Evolutionary conservation across 2,797 vertebrate species (phyloP), one percentile per base, ranked within the genome.

Genomic region (Philypnodon macrostomus): DNA sequence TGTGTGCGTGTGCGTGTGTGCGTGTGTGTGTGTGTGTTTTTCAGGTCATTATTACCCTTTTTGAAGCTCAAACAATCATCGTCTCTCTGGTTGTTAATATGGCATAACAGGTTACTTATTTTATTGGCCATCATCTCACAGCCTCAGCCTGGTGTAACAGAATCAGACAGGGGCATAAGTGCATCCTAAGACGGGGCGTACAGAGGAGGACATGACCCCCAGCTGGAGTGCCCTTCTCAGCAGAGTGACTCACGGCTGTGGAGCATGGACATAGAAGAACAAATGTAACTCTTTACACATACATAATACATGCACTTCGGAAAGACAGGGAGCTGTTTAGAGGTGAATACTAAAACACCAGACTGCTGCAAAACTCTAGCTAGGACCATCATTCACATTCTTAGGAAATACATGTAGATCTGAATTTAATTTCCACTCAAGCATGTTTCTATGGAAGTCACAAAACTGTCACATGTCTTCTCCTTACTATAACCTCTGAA

Each of bases 51-150:
- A n/a, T n/a, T n/a, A n/a, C n/a, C n/a, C n/a, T n/a, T n/a, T n/a
- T n/a, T n/a, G n/a, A n/a, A n/a, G n/a, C n/a, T n/a, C n/a, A n/a
- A n/a, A n/a, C n/a, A n/a, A n/a, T n/a, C n/a, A n/a, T n/a, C n/a
- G n/a, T n/a, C n/a, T n/a, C n/a, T n/a, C n/a, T 34, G 11, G 5
- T 12, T 16, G 37, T 37, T 73, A 60, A 86, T 58, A 35, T 3
- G 7, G 67, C 26, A 16, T 69, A 80, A 69, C 67, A 65, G 66
- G 29, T 70, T 47, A 47, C 53, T 74, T 70, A 63, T n/a, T n/a
- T n/a, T n/a, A 61, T 34, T 30, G 57, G 23, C 63, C 47, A 39
- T 55, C 61, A 70, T 61, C 38, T 54, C 26, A 19, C 16, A 44
- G 53, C 50, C 46, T 45, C 34, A 42, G 35, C 30, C 11, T 51